phyloP scores from a whole-genome alignment of 2,888 invertebrate genomes.

The Brassicogethes aeneus region DNA sequence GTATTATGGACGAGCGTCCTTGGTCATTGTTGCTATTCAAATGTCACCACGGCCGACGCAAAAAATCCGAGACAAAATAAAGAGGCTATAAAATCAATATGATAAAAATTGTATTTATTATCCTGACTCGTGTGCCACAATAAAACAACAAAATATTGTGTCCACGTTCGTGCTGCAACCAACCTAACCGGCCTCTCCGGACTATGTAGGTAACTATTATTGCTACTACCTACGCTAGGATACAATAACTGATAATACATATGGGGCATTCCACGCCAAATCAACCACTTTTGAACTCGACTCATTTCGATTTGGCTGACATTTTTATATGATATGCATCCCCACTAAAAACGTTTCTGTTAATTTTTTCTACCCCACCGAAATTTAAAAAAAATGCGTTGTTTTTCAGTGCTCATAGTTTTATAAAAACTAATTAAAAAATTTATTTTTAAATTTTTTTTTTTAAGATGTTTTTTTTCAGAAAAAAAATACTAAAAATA shows the following conservation, averaged over 20 bases:
- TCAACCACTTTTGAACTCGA: too few relatives aligned
- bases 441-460: too few relatives aligned
- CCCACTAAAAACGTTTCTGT: too few relatives aligned
- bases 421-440: too few relatives aligned
- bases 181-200: background rate
- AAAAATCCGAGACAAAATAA: slow-evolving; percentile 32
- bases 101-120: slow-evolving; percentile 36
- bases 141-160: slow-evolving; percentile 19
- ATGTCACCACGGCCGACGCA: slow-evolving; percentile 29
- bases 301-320: too few relatives aligned
- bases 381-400: too few relatives aligned
- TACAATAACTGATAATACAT: background rate
- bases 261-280: too few relatives aligned
- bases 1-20: slow-evolving; percentile 28
- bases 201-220: background rate
- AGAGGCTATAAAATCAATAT: slow-evolving; percentile 34
- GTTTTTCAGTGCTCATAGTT: too few relatives aligned
- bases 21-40: slow-evolving; percentile 36
- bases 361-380: too few relatives aligned
- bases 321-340: too few relatives aligned
- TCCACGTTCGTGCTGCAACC: slow-evolving; percentile 11
- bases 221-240: background rate
- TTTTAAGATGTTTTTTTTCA: too few relatives aligned
- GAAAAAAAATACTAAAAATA: too few relatives aligned
- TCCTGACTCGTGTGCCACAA: slow-evolving; percentile 28